Percentiles rank a stretch among this genome's conserved stretches.
phyloP scores from a whole-genome alignment of 92 coral and sea anemone species.

The Actinernus sp. region DNA sequence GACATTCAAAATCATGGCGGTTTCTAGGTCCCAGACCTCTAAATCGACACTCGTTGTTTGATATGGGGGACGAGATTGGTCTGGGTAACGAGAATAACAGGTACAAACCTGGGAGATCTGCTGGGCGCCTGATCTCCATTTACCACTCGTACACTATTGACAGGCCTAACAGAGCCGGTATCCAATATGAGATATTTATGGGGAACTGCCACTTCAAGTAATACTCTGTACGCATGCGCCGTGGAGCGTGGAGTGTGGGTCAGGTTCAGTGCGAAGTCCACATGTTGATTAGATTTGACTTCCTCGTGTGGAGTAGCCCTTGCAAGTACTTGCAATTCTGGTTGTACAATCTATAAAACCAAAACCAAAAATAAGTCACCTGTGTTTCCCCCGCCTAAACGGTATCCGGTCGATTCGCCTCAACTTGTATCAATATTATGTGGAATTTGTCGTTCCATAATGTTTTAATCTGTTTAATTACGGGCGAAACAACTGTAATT shows the following conservation, averaged over 20 bases:
- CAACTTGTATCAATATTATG: no score
- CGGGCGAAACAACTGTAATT: no score
- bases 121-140: conserved; percentile 74
- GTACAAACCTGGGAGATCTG: conserved; percentile 67
- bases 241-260: conserved; percentile 52
- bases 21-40: no score
- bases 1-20: no score
- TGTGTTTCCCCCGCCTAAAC: no score
- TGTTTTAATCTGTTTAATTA: no score
- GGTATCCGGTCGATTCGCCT: no score
- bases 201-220: conserved; percentile 81
- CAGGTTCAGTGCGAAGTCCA: conserved; percentile 66
- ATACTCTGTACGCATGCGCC: conserved; percentile 79
- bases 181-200: conserved; percentile 50
- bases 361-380: no score
- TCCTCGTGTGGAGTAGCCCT: conserved; percentile 31
- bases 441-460: no score
- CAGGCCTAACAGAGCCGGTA: conserved; percentile 15
- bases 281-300: conserved; percentile 52
- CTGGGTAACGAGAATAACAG: not conserved
- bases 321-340: conserved; percentile 60
- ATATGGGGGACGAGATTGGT: no score
- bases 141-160: conserved; percentile 33
- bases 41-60: no score
- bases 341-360: conserved; percentile 91